Conservation (phyloP, 64 coral and sea anemone species). For the Montipora sp. region DNA sequence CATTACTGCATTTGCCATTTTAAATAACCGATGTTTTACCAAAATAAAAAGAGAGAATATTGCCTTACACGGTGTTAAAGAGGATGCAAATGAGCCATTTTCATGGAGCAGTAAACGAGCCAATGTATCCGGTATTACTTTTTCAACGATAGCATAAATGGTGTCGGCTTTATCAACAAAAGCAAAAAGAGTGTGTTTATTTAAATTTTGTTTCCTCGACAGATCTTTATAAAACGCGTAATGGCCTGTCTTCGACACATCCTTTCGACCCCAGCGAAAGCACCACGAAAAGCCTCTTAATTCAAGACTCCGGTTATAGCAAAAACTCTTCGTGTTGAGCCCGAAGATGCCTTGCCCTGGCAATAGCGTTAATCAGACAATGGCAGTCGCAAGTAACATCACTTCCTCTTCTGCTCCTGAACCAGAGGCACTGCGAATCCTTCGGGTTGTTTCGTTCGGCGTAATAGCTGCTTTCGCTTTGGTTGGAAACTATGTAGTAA, state of each 20-base stretch:
- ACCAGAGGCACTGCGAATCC: slow-evolving; percentile 8
- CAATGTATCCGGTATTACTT: slow-evolving; percentile 26
- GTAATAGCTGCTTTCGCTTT: slow-evolving; percentile 27
- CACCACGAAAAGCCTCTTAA: too few relatives aligned
- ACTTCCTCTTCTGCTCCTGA: slow-evolving; percentile 8
- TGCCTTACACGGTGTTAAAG: neutral
- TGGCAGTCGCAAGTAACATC: neutral
- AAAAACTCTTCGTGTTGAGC: neutral
- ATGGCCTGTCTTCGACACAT: neutral
- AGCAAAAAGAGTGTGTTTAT: neutral
- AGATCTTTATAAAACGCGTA: neutral
- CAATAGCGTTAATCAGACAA: neutral
- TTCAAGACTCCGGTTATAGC: too few relatives aligned
- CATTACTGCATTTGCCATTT: neutral
- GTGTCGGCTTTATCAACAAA: neutral
- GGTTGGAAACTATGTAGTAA: slow-evolving; percentile 64
- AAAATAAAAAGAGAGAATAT: neutral
- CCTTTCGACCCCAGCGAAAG: neutral
- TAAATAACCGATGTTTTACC: neutral
- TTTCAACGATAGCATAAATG: neutral
- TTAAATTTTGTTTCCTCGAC: neutral
- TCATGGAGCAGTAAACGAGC: neutral
- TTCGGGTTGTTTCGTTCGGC: slow-evolving; percentile 38
- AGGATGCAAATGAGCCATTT: slow-evolving; percentile 7
- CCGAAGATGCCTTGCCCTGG: neutral